Base-by-base conservation (phyloP, 2,797 vertebrate genomes). In the Alauda arvensis region DNA sequence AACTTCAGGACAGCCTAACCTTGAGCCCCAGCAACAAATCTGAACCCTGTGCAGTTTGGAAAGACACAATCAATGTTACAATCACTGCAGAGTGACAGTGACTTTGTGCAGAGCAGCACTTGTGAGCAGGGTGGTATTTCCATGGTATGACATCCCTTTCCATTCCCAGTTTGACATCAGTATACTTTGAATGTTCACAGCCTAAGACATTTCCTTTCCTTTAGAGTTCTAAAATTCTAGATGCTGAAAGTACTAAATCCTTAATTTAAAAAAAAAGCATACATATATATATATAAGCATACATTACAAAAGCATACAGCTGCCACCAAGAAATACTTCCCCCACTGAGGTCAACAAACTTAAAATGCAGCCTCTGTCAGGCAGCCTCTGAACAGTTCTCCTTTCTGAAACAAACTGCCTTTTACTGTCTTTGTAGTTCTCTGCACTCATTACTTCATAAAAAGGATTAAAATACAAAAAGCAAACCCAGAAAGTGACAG, bases 381-480 rank as follows among this genome's bases (percentile, higher is more conserved):
- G 23, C 14, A 82, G 42, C 19, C 42, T 85, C 29, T 45, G 48
- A 88, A 75, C 14, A 42, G 21, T 48, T 37, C 37, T 70, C 9
- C 43, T 21, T 42, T 79, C 46, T 48, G 33, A 85, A 92, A 83
- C 28, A 61, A 86, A 49, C 25, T 56, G 34, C 14, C 60, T 90
- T 80, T 49, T 84, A 42, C 40, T 69, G 59, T 66, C 62, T 90
- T 62, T 76, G 49, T 71, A 77, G n/a, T 37, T 68, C 49, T 83
- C 49, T 55, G 17, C 43, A 49, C 25, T 55, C 24, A 74, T 42
- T 39, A 51, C 31, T 67, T 65, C 49, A 66, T 10, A 39, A 59
- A 87, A 85, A 65, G 10, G 40, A 82, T 70, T 67, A 79, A 76
- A 91, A 92, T 53, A 51, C 43, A 77, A 75, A 84, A 92, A 68